Evolutionary conservation across 1,140 invertebrate genomes (phyloP), one percentile per base, ranked within the genome.

Genomic region (Caenorhabditis tropicalis): DNA sequence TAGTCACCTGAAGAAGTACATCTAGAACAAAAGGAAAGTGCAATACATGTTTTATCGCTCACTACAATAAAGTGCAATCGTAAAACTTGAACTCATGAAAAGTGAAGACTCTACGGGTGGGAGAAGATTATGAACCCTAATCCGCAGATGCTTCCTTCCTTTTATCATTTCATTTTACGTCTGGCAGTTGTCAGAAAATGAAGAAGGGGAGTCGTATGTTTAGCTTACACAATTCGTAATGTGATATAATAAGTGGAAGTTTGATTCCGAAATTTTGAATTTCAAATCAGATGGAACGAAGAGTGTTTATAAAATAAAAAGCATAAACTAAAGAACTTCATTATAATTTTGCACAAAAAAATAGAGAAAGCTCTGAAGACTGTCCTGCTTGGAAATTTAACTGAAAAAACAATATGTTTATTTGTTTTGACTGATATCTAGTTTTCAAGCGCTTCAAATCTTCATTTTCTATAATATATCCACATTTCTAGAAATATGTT

Each of bases 71-170:
- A 58, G 36, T 46, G 36, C 21, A 74, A 15, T 43, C 65, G 36
- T 46, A 74, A 74, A 74, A 74, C 43, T 46, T 74, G 65, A 74
- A 74, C 65, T 74, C 65, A 43, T 74, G 21, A 74, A 43, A 74
- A 24, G 36, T 46, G 43, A n/a, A 24, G 65, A 74, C 0, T 19
- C 36, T 6, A 19, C 10, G 27, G 65, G 36, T 12, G 65, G 29
- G 29, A 19, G 58, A 33, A n/a, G 39, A 43, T 74, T 74, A 74
- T 31, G 3, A 33, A 21, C 36, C 43, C 36, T 43, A 74, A 74
- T 74, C 65, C 36, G 6, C 15, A n/a, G n/a, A n/a, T 24, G 36
- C 65, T 33, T n/a, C 36, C 10, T 43, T 24, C 21, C 24, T 74
- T 36, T 74, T 74, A 74, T 74, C 65, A 74, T 3, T 43, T 12